These are phyloP conservation scores for Clarias macrocephalus DNA, from an alignment of 2,113 vertebrate genomes.

Conservation along the genomic window DNA sequence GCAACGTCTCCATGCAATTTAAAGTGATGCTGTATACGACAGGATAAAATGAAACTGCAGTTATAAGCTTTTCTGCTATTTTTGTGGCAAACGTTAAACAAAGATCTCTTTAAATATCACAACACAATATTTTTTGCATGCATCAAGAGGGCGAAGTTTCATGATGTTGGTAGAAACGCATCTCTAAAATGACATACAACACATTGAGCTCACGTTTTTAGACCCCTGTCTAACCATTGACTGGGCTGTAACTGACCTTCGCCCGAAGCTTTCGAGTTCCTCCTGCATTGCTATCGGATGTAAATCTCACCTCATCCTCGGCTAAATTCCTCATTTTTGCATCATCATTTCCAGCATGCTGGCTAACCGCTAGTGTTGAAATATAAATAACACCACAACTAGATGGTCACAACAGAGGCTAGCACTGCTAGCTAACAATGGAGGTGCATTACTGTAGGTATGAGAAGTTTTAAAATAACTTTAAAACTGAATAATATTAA, in stretches of 20 bases:
- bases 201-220: background rate
- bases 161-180: background rate
- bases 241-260: conserved; percentile 36
- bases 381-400: background rate
- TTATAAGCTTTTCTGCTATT: background rate
- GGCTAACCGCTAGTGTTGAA: background rate
- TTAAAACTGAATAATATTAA: background rate
- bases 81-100: too few relatives aligned
- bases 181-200: background rate
- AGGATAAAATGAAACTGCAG: background rate
- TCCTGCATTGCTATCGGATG: background rate
- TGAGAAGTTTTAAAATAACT: background rate
- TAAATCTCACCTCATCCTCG: background rate
- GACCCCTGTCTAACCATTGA: conserved; percentile 26
- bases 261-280: background rate
- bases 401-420: background rate
- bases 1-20: background rate
- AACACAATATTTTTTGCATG: too few relatives aligned
- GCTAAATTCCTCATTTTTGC: background rate
- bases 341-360: background rate
- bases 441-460: background rate
- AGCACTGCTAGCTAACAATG: background rate
- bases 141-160: background rate
- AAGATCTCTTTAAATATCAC: too few relatives aligned
- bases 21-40: background rate